These are phyloP conservation scores for Chinchilla lanigera DNA, from an alignment of 2,113 vertebrate species.

Conservation along the genomic window DNA sequence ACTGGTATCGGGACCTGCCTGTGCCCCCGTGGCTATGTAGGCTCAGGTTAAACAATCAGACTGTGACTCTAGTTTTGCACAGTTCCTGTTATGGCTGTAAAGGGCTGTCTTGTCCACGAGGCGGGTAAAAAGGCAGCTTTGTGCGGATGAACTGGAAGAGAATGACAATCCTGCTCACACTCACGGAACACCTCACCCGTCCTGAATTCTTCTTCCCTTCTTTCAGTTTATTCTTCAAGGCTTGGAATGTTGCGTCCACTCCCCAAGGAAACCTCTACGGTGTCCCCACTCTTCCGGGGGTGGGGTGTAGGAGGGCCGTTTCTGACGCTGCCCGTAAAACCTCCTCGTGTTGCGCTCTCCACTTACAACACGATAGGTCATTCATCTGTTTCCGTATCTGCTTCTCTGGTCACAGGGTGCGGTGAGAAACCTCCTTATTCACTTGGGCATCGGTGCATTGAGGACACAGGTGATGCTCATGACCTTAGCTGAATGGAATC, in stretches of 20 bases:
- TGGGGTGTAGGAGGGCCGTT: not conserved
- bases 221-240: not conserved
- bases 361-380: accelerated
- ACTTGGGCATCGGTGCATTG: not conserved
- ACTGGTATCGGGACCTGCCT: not conserved
- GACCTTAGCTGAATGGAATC: not conserved
- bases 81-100: not conserved
- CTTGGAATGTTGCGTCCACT: not conserved
- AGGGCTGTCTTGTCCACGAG: not conserved
- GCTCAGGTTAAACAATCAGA: not conserved
- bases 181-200: accelerated
- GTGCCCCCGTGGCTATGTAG: accelerated
- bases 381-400: not conserved
- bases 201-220: not conserved
- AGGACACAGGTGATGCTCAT: accelerated
- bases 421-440: not conserved
- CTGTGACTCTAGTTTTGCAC: not conserved
- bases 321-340: accelerated
- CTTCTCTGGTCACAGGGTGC: not conserved
- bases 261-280: not conserved
- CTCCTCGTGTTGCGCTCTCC: not conserved
- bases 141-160: not conserved
- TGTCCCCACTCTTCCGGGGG: not conserved
- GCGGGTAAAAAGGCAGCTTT: not conserved
- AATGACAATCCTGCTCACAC: not conserved